Evolutionary conservation across 2,888 invertebrate genomes (phyloP), one percentile per base, ranked within the genome.

Genomic region (Plagodis pulveraria): DNA sequence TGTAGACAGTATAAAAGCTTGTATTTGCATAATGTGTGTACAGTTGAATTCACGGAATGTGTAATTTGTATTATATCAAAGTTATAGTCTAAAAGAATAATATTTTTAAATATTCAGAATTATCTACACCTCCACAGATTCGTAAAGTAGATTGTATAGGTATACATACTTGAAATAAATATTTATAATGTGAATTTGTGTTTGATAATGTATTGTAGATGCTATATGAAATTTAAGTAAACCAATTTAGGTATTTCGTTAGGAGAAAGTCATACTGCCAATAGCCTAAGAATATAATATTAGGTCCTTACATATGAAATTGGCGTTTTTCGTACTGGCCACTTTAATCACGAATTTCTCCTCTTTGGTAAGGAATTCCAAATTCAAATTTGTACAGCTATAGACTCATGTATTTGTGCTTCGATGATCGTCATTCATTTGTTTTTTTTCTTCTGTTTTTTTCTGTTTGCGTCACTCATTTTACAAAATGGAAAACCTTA

Each of bases 111-210:
- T 60, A 50, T 67, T 70, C 72, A 54, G 56, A 62, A 55, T 60
- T 68, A 63, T 63, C 57, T 62, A 66, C 69, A 72, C 65, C 60
- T 66, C 52, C 65, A 62, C 63, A 63, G 62, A 65, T 71, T 67
- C 64, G 67, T 71, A 69, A 71, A 62, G 62, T 71, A 72, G 74
- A 67, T 57, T 53, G 52, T 58, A 53, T 72, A 70, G 71, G 65
- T 64, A 62, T 73, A 66, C 45, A 62, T 73, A 66, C 45, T 57
- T 70, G 66, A 64, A 75, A 76, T 75, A 74, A 72, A 72, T 71
- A 72, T 72, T 75, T 73, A 71, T 72, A 69, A 69, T 54, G 63
- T 64, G 61, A 49, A 60, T 53, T 63, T 65, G 67, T 72, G 67
- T 75, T 73, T 67, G 51, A 33, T 34, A 47, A 50, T 22, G 11